phyloP scores from a whole-genome alignment of 2,797 vertebrate species.

The Melopsittacus undulatus region DNA sequence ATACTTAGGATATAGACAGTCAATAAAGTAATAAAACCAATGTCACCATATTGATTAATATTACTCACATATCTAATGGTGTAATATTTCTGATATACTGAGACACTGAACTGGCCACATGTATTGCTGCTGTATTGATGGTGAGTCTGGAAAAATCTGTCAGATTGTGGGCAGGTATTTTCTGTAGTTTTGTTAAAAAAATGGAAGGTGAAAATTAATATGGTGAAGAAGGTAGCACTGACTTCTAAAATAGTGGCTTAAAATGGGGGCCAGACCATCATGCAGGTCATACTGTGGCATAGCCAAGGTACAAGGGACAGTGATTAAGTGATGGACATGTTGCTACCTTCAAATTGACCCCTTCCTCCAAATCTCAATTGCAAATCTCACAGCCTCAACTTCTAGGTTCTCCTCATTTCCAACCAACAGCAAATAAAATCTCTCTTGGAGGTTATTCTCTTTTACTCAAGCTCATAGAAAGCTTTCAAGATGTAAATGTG shows the following conservation, averaged over 20 bases:
- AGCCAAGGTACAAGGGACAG: background rate
- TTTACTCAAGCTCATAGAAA: background rate
- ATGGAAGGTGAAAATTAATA: background rate
- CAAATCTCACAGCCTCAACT: background rate
- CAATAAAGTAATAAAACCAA: background rate
- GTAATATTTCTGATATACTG: background rate
- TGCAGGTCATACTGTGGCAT: background rate
- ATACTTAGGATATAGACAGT: background rate
- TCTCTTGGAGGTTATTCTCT: background rate
- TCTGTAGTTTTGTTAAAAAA: background rate
- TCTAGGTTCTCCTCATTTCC: background rate
- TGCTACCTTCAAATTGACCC: fast-evolving
- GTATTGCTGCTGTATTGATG: background rate
- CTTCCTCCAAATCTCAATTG: background rate
- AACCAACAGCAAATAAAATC: background rate
- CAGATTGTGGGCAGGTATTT: background rate
- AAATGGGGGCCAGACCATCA: background rate
- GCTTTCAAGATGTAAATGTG: fast-evolving
- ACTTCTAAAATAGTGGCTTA: background rate
- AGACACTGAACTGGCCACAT: background rate
- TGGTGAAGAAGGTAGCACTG: background rate
- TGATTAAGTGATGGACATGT: fast-evolving
- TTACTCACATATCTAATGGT: background rate
- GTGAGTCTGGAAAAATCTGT: background rate
- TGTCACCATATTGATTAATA: background rate